Evolutionary conservation across 2,797 vertebrate species (phyloP), one percentile per base, ranked within the genome.

Genomic region (Valencia hispanica): DNA sequence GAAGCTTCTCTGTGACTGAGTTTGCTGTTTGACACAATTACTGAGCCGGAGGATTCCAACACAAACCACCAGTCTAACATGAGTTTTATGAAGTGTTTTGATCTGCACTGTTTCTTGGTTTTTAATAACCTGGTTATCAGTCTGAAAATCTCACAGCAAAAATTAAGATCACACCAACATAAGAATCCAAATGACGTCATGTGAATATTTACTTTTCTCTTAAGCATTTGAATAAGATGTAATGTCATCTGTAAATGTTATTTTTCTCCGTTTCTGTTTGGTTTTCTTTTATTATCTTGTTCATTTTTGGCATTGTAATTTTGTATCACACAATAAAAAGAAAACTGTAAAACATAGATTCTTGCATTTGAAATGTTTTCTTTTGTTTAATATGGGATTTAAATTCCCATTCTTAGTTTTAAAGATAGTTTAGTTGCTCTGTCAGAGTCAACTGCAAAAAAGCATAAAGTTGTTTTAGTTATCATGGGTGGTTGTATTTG

Each of bases 291-390:
- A 32, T n/a, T 41, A n/a, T 14, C 25, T 43, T 65, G 61, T 65
- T 68, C 1, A 68, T 68, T 17, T 27, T 68, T 27, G 25, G 65
- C 41, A 27, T 43, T 27, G 65, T 68, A 27, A 4, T 68, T 68
- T 68, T 43, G 6, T 68, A 68, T 45, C n/a, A 68, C 39, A 68
- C 65, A 68, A 68, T 68, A 68, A 68, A 61, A 66, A 68, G n/a
- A 45, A 27, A 68, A 68, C 3, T 43, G 11, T 15, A 17, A 43
- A 45, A 43, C 41, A 27, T 18, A 1, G 41, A 68, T 68, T 68
- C 5, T 39, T 39, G 34, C 34, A 11, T 25, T 5, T 39, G 11
- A 30, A 30, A 6, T 59, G 3, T 59, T 39, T 65, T 65, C 0
- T 36, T 65, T 39, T 47, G 10, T 47, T 47, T 5, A 0, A 3